These are phyloP conservation scores for Drepana falcataria DNA, from an alignment of 2,888 invertebrate genomes.

Conservation along the genomic window DNA sequence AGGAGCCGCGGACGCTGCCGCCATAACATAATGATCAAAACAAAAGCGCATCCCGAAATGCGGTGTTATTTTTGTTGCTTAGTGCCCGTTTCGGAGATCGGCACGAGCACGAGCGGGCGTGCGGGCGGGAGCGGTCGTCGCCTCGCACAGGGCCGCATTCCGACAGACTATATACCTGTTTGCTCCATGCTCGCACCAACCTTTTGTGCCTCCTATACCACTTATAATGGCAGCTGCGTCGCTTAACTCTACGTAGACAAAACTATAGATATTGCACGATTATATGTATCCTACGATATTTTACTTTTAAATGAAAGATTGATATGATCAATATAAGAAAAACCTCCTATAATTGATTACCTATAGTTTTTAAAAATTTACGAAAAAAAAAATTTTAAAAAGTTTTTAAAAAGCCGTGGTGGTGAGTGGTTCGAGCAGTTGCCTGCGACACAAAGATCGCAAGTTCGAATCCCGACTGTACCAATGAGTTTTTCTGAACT, in stretches of 20 bases:
- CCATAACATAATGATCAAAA: conserved; percentile 56
- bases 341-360: too few species aligned
- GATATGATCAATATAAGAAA: too few species aligned
- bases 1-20: conserved; percentile 17
- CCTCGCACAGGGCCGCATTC: conserved; percentile 63
- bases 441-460: too few species aligned
- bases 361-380: too few species aligned
- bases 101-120: conserved; percentile 51
- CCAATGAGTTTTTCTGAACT: too few species aligned
- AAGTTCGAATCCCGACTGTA: too few species aligned
- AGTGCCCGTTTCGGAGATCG: conserved; percentile 72
- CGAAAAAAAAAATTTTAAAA: too few species aligned
- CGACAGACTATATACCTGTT: conserved; percentile 10
- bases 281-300: too few species aligned
- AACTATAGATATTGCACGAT: neutral
- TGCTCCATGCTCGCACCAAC: neutral
- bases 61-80: conserved; percentile 71
- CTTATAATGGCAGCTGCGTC: neutral
- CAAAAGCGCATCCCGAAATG: conserved; percentile 72
- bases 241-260: neutral
- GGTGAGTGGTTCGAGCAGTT: too few species aligned
- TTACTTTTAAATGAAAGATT: too few species aligned
- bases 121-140: conserved; percentile 75
- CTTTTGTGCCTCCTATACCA: neutral
- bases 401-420: too few species aligned